Evolutionary conservation across 1,140 invertebrate species (phyloP).

Genomic region (Pectinophora gossypiella): DNA sequence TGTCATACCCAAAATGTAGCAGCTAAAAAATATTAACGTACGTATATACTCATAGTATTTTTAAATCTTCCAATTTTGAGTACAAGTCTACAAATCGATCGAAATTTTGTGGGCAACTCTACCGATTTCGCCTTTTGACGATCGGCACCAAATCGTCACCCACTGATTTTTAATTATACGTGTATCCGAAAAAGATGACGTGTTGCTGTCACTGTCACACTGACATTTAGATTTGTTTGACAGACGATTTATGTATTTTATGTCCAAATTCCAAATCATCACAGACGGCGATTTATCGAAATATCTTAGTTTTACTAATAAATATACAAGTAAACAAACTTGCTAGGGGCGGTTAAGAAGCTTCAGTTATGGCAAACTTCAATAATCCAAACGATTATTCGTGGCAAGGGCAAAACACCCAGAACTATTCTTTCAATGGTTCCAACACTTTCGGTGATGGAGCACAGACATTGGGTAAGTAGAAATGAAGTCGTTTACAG

Average conservation of each 20-base stretch:
- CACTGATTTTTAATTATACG: no score
- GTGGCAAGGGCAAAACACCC: conserved; percentile 61
- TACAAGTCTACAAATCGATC: no score
- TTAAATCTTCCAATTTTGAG: no score
- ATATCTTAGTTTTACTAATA: neutral
- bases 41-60: no score
- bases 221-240: neutral
- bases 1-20: no score
- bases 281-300: neutral
- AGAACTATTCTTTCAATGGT: conserved; percentile 54
- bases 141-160: no score
- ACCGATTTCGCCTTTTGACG: no score
- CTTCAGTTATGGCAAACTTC: conserved; percentile 37
- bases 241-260: neutral
- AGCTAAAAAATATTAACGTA: no score
- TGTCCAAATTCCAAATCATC: neutral
- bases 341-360: neutral
- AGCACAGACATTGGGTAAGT: conserved; percentile 56
- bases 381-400: conserved; percentile 56
- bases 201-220: no score
- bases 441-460: conserved; percentile 52
- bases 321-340: neutral
- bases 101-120: no score
- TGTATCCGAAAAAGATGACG: no score
- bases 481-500: neutral